Base-by-base conservation (phyloP, 2,888 invertebrate species). In the Eugnorisma glareosa region DNA sequence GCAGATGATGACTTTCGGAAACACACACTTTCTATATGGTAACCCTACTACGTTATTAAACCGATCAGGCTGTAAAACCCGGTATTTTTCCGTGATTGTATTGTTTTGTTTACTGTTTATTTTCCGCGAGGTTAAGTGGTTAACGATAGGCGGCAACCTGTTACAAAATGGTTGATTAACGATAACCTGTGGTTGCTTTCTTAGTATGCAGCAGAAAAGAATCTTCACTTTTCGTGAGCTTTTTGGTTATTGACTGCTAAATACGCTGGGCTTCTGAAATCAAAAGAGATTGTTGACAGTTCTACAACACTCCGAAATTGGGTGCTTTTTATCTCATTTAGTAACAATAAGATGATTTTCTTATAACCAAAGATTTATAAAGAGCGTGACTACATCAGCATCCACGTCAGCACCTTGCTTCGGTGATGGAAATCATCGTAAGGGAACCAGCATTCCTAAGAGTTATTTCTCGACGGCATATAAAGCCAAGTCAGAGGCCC, bases 11-110 rank as follows among this genome's bases (percentile, higher is more conserved):
- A 35, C 35, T 35, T 35, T n/a, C 35, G 35, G 5, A 35, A 35
- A 35, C 5, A 35, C 35, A 35, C 2, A 35, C 45, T 48, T 48
- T 54, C n/a, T 5, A 59, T 31, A 31, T 40, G 64, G 40, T 40
- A n/a, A 64, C 40, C n/a, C n/a, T 64, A 64, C n/a, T 18, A 0
- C 7, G 40, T 24, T 64, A 59, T n/a, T 63, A 66, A 82, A 72
- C 40, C 70, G 43, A 75, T 75, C 37, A 72, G 15, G 67, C 51
- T 64, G 28, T 71, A 57, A 63, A 28, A 72, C 57, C 31, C 5
- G 67, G 75, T 71, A 63, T 64, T 85, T 77, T 73, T 81, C 85
- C 79, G 21, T 63, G 73, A 79, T 85, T 79, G 45, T 82, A 54
- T 82, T 82, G 35, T 80, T 66, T 57, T 51, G 72, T 73, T 82